phyloP scores from a whole-genome alignment of 1,140 invertebrate genomes.

The Diploscapter pachys region DNA sequence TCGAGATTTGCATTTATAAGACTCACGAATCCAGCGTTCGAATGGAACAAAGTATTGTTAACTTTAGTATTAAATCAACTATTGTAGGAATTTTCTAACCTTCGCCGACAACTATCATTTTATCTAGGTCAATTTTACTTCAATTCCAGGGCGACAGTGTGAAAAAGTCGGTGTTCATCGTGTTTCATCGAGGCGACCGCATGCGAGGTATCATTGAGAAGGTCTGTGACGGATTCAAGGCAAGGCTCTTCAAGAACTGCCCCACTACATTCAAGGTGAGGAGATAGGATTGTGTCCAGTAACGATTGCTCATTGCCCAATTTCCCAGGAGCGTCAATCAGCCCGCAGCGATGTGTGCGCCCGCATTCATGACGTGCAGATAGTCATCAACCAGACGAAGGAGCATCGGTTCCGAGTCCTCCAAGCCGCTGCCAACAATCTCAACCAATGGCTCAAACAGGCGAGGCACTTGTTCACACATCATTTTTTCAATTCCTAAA shows the following conservation, averaged over 20 bases:
- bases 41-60: no score
- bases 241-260: conserved; percentile 57
- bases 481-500: no score
- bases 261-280: conserved; percentile 54
- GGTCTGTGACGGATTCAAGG: conserved; percentile 59
- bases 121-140: background rate
- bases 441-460: conserved; percentile 54
- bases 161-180: conserved; percentile 61
- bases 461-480: conserved; percentile 6
- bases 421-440: conserved; percentile 55
- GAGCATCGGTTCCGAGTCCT: conserved; percentile 56
- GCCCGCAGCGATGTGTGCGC: conserved; percentile 44
- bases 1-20: no score
- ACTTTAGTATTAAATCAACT: background rate
- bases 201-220: conserved; percentile 61
- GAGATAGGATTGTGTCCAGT: conserved; percentile 59
- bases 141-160: conserved; percentile 59
- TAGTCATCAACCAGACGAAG: conserved; percentile 65
- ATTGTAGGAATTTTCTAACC: background rate
- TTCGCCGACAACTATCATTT: background rate
- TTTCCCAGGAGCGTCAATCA: conserved; percentile 20
- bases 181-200: conserved; percentile 62
- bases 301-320: conserved; percentile 81
- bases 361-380: conserved; percentile 53
- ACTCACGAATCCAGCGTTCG: no score